Evolutionary conservation across 2,797 vertebrate species (phyloP), one percentile per base, ranked within the genome.

Genomic region (Anguilla anguilla): DNA sequence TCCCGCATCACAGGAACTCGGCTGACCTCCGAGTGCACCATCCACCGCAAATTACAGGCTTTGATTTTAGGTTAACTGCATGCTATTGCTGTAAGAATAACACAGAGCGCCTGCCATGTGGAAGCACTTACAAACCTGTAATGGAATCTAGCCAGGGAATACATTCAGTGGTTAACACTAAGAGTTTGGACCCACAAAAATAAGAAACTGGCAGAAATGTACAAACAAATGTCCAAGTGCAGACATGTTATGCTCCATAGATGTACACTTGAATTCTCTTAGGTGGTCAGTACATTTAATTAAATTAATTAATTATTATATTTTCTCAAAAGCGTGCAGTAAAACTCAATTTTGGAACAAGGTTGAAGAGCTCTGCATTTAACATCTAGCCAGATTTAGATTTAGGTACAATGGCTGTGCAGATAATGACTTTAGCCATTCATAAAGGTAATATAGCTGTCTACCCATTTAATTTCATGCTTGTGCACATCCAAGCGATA

Each of bases 31-130:
- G 95, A 96, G 95, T 94, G 94, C 95, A 95, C 94, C 95, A 95
- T 96, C 96, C 96, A 94, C 94, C 96, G 95, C 95, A 96, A 97
- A 97, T 97, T 97, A 96, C 95, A 94, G 94, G 94, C 93, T 95
- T 95, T 96, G 96, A 97, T 96, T 96, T 95, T 95, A 94, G 95
- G 96, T 97, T 97, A 96, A 97, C 95, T 95, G 95, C 93, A 91
- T 95, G 95, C 94, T 96, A 94, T 94, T 95, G 95, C 94, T 95
- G 94, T 94, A 93, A 95, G 93, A 95, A 96, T 94, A 96, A 96
- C 95, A 96, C 89, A 94, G 94, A 95, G 79, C 93, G 94, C 92
- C 93, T 91, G 92, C 93, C 95, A 95, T 94, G 94, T 94, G 94
- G 93, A 93, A 92, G 93, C 92, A 92, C 93, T 92, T 94, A 94